Conservation (phyloP, 2,797 vertebrate genomes). For the Florisuga fusca region DNA sequence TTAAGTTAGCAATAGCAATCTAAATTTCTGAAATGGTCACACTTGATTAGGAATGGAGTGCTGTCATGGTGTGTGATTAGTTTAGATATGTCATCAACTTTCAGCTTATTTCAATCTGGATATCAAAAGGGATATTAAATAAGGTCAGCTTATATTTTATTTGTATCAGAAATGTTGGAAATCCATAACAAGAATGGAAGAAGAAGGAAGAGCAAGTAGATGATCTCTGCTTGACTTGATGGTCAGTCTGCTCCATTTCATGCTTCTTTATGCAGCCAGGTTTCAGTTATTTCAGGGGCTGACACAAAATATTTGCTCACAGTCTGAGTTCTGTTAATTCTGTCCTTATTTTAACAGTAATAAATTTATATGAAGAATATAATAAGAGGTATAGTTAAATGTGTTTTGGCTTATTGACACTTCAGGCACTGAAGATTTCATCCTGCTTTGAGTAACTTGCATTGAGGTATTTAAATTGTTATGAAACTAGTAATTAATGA, state of each 20-base stretch:
- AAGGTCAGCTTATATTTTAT: not conserved
- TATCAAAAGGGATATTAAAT: not conserved
- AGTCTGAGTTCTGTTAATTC: not conserved
- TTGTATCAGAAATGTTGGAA: not conserved
- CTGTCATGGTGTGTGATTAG: not conserved
- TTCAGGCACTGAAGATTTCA: not conserved
- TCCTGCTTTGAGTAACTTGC: not conserved
- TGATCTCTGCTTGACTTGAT: not conserved
- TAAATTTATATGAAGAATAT: not conserved
- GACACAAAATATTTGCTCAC: not conserved
- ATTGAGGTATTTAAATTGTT: not conserved
- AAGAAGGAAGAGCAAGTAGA: not conserved
- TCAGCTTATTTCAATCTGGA: not conserved
- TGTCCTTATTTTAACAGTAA: not conserved
- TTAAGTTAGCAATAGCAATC: not conserved
- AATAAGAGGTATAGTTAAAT: not conserved
- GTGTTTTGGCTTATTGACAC: not conserved
- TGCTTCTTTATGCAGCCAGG: not conserved
- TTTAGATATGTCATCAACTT: not conserved
- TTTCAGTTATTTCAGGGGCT: not conserved
- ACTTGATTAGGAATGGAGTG: not conserved
- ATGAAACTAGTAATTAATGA: not conserved
- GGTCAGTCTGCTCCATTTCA: not conserved
- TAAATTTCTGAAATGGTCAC: not conserved
- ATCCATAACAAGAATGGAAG: not conserved